Base-by-base conservation (phyloP, 2,797 vertebrate genomes). In the Alosa sapidissima region DNA sequence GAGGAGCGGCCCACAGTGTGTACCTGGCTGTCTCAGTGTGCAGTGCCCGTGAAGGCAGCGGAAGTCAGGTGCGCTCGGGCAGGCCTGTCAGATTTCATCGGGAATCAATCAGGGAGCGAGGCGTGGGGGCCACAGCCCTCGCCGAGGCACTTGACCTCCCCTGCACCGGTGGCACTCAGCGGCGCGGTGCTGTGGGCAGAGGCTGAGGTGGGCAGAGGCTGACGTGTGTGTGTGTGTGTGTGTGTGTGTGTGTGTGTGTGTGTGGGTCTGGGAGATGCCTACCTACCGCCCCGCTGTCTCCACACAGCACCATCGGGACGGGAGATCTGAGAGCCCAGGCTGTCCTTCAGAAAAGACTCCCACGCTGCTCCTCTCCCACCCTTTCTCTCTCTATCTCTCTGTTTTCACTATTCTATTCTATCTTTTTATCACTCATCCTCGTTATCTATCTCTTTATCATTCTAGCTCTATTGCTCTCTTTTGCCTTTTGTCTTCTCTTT, bases 241-340 rank as follows among this genome's bases (percentile, higher is more conserved):
- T 62, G 58, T 65, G 62, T 65, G 62, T 65, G 62, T 33, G 62
- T 65, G n/a, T 65, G 62, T 65, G 62, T 65, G 62, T 65, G 24
- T 28, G 65, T 72, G 60, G 28, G 62, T 68, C 87, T 89, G 88
- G 85, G 89, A 90, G 91, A 88, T 91, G 87, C 87, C 90, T 90
- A 90, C 89, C 89, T 82, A 60, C 24, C 91, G 87, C 89, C 87
- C 87, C 8, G 49, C 68, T 89, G 87, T 86, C 90, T 89, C 91
- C 85, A 85, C 88, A 84, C 89, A 84, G 89, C 87, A 87, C 81
- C 47, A 68, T 84, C 68, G 87, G 89, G 91, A 89, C 91, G 88
- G 89, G 86, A 91, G 91, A 92, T 92, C 89, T 72, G 13, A 92
- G 90, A 93, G 91, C 86, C 78, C 88, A 85, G 91, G 72, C 91